Percentiles rank a stretch among this genome's conserved stretches.
Conservation (phyloP, 1,140 invertebrate genomes). For the Sarcophaga bullata region DNA sequence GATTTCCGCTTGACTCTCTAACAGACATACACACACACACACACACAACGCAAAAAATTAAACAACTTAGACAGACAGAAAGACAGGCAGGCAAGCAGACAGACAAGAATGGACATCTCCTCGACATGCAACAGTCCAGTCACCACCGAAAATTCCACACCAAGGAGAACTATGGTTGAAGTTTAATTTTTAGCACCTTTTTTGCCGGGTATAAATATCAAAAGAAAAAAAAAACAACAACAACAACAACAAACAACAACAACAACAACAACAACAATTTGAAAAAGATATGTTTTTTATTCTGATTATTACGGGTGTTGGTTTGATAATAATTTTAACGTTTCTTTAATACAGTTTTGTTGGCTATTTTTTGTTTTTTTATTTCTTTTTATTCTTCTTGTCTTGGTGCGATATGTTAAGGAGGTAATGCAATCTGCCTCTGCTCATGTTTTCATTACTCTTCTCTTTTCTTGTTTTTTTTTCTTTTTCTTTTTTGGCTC, state of each 20-base stretch:
- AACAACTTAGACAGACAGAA: too few species aligned
- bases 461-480: neutral
- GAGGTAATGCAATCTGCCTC: neutral
- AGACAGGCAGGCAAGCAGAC: too few species aligned
- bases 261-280: neutral
- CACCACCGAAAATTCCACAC: too few species aligned
- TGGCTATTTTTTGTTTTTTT: neutral
- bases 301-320: constrained; percentile 20
- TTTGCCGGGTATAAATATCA: too few species aligned
- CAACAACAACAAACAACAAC: neutral
- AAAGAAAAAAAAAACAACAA: too few species aligned
- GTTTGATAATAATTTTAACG: constrained; percentile 12
- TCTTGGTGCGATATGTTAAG: neutral
- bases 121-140: too few species aligned
- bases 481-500: neutral
- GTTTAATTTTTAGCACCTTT: too few species aligned
- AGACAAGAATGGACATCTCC: too few species aligned
- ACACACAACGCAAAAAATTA: too few species aligned
- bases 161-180: too few species aligned
- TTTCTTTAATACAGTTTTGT: constrained; percentile 1
- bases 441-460: neutral
- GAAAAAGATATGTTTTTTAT: neutral
- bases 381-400: neutral
- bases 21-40: too few species aligned
- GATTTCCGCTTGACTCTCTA: too few species aligned